phyloP scores from a whole-genome alignment of 2,797 vertebrate species.

The Stomatorhinus walkeri region DNA sequence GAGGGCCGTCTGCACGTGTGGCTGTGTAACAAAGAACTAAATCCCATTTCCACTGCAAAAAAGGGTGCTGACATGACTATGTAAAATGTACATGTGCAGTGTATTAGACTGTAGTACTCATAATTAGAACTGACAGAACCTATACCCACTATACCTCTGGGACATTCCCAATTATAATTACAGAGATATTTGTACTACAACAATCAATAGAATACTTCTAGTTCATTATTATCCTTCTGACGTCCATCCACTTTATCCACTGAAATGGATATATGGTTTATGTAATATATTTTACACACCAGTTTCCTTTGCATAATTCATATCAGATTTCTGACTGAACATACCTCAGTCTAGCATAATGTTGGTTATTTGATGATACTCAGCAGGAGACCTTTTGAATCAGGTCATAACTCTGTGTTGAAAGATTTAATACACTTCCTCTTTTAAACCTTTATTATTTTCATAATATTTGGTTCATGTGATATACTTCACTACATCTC shows the following conservation, averaged over 20 bases:
- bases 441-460: neutral
- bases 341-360: neutral
- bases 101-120: neutral
- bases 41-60: neutral
- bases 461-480: neutral
- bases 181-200: neutral
- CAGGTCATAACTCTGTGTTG: neutral
- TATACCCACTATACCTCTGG: neutral
- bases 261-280: neutral
- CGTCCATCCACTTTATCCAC: neutral
- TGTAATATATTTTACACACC: neutral
- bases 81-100: neutral
- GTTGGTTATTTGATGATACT: neutral
- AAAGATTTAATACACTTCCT: neutral
- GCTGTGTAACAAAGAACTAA: neutral
- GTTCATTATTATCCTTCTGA: neutral
- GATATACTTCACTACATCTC: neutral
- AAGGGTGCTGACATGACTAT: neutral
- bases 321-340: neutral
- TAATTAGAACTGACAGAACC: neutral
- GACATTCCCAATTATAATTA: neutral
- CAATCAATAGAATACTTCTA: neutral
- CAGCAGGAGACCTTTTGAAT: neutral
- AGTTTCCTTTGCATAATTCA: neutral
- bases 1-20: neutral